Conservation (phyloP, 2,797 vertebrate genomes). For the Graptemys geographica region DNA sequence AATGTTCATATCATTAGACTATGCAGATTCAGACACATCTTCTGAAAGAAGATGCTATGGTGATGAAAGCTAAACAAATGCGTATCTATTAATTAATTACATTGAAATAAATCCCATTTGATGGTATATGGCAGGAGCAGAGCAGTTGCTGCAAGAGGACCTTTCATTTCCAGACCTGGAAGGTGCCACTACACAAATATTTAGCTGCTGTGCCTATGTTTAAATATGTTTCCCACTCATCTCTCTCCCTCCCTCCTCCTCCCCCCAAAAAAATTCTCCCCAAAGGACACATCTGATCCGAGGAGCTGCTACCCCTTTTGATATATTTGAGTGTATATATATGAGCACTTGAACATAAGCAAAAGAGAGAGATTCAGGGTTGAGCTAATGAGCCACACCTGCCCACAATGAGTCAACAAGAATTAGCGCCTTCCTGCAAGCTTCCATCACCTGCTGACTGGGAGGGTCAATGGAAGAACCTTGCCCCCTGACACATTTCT, state of each 20-base stretch:
- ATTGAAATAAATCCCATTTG: constrained; percentile 15
- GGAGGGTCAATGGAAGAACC: neutral
- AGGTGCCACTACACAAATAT: neutral
- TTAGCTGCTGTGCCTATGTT: neutral
- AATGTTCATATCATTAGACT: constrained; percentile 13
- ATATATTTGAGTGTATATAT: neutral
- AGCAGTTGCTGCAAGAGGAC: neutral
- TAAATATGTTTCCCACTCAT: neutral
- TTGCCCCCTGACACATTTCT: neutral
- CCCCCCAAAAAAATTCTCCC: neutral
- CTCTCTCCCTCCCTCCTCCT: neutral
- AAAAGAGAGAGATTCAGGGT: neutral
- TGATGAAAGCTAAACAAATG: neutral
- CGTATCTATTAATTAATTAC: constrained; percentile 34
- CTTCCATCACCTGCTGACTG: neutral
- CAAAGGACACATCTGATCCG: constrained; percentile 2
- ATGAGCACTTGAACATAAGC: neutral
- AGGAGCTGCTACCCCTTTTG: neutral
- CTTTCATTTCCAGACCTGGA: neutral
- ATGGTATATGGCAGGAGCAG: constrained; percentile 16
- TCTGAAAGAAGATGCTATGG: neutral
- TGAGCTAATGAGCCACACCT: neutral
- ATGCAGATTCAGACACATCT: neutral
- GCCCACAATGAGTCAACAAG: neutral
- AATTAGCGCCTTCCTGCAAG: neutral